Conservation (phyloP, 2,113 vertebrate genomes). For the Centropus unirufus region DNA sequence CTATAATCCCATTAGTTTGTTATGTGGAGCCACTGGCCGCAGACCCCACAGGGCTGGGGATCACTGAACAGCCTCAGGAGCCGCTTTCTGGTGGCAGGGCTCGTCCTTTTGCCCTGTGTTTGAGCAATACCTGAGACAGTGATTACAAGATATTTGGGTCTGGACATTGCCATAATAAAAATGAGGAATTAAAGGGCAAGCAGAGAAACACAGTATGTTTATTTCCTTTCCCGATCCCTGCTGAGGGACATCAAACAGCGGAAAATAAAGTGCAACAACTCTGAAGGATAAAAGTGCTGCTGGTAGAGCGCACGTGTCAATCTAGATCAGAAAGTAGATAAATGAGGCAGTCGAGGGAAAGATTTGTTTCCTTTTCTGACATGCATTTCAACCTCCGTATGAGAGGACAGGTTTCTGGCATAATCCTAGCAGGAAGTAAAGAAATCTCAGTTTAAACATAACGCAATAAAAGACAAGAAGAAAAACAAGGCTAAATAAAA, state of each 20-base stretch:
- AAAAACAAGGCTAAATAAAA: constrained; percentile 42
- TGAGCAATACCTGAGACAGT: not conserved
- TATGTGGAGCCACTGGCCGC: not conserved
- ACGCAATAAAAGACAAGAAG: constrained; percentile 53
- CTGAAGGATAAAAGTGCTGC: not conserved
- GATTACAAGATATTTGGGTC: not conserved
- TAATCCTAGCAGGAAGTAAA: constrained; percentile 58
- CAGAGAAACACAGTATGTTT: not conserved
- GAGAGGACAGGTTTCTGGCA: not conserved
- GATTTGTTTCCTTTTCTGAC: not conserved
- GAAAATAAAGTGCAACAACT: not conserved
- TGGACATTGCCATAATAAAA: not conserved
- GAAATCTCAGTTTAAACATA: constrained; percentile 38
- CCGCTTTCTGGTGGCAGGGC: not conserved
- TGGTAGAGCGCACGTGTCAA: not conserved
- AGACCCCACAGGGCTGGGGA: not conserved
- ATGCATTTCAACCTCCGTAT: not conserved
- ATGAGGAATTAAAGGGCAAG: not conserved
- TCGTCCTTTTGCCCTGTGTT: not conserved
- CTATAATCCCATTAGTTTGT: not conserved
- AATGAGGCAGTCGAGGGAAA: not conserved
- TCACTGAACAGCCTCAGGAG: not conserved
- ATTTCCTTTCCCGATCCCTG: not conserved
- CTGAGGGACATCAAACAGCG: not conserved
- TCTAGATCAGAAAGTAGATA: not conserved